These are phyloP conservation scores for Chlorops oryzae DNA, from an alignment of 1,140 invertebrate species.

Conservation along the genomic window DNA sequence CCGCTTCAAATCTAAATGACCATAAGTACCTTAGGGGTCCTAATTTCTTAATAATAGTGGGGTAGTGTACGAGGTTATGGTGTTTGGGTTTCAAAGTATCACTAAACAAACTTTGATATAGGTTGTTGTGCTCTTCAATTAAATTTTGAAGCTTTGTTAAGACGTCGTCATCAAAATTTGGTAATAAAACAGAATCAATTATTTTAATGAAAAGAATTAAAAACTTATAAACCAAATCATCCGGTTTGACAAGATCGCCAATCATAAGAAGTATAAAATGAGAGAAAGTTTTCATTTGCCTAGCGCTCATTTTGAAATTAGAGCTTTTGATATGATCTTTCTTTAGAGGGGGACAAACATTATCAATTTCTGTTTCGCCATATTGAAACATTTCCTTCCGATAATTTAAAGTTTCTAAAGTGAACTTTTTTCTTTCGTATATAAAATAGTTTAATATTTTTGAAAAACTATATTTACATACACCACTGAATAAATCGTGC, in stretches of 20 bases:
- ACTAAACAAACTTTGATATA: conserved; percentile 19
- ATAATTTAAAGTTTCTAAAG: conserved; percentile 23
- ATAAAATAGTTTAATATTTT: conserved; percentile 21
- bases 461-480: conserved; percentile 27
- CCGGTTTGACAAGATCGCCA: conserved; percentile 22
- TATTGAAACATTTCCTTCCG: background rate
- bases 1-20: conserved; percentile 27
- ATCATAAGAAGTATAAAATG: conserved; percentile 21
- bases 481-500: conserved; percentile 31
- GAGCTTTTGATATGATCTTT: background rate
- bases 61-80: conserved; percentile 30
- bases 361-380: background rate
- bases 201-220: background rate
- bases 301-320: conserved; percentile 21
- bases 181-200: background rate
- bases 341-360: background rate
- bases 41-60: conserved; percentile 17
- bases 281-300: conserved; percentile 29
- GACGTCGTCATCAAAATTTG: background rate
- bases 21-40: conserved; percentile 21
- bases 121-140: conserved; percentile 12
- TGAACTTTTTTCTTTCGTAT: conserved; percentile 22
- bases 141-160: conserved; percentile 14
- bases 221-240: conserved; percentile 20
- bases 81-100: conserved; percentile 26